Conservation (phyloP, 2,113 vertebrate genomes). For the Pachyramphus minor region DNA sequence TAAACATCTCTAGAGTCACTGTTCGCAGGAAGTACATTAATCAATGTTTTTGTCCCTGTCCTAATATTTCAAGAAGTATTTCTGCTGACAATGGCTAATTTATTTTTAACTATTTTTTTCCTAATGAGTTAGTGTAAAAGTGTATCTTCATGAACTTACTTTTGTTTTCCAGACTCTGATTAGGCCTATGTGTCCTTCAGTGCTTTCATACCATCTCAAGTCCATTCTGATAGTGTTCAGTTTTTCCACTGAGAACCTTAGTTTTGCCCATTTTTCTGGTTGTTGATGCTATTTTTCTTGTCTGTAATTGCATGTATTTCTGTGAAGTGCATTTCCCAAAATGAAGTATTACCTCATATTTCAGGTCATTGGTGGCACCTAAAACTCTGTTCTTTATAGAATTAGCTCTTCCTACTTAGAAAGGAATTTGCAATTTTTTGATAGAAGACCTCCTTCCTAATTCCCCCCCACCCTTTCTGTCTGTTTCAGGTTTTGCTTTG, state of each 20-base stretch:
- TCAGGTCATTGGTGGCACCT: background rate
- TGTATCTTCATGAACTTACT: background rate
- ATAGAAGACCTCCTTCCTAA: background rate
- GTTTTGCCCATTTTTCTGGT: background rate
- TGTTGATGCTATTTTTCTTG: background rate
- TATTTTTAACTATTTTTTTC: background rate
- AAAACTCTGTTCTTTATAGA: background rate
- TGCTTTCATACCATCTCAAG: background rate
- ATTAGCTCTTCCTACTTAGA: background rate
- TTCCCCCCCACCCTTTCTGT: background rate
- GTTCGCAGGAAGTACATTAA: background rate
- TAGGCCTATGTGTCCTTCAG: fast-evolving
- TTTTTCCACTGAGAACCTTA: background rate
- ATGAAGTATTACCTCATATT: background rate
- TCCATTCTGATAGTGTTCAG: background rate
- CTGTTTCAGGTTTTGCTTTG: background rate
- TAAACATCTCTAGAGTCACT: background rate
- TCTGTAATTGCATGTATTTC: background rate
- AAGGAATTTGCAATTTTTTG: background rate
- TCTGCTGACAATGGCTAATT: background rate
- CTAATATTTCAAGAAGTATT: background rate
- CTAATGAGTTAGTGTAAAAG: background rate
- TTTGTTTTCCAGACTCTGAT: background rate
- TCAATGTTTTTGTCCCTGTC: background rate
- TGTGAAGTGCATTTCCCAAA: background rate